A percentile compares a stretch with the other conserved stretches of the same genome.
Evolutionary conservation across 2,888 invertebrate genomes (phyloP).

Genomic region (Ochropleura plecta): DNA sequence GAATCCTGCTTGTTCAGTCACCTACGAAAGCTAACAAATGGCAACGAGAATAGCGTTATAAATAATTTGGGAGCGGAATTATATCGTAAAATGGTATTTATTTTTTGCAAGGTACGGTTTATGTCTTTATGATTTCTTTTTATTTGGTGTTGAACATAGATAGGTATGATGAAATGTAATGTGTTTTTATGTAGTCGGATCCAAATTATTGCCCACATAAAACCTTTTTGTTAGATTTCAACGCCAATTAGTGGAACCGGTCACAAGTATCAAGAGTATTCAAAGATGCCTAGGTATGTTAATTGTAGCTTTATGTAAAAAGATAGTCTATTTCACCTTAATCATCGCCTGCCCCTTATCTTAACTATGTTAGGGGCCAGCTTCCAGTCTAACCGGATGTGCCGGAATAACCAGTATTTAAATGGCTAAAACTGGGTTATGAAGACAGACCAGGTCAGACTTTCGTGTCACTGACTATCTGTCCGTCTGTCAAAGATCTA

Average conservation of each 20-base stretch:
- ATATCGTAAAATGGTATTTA: conserved; percentile 8
- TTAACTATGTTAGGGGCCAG: too few species aligned
- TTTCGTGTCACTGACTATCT: too few species aligned
- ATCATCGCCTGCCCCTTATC: neutral
- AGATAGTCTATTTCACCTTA: neutral
- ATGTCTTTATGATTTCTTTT: neutral
- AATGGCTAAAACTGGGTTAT: too few species aligned
- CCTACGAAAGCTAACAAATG: conserved; percentile 42
- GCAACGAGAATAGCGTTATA: conserved; percentile 30
- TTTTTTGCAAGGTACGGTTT: neutral
- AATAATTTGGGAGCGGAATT: conserved; percentile 36
- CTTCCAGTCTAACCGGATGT: too few species aligned
- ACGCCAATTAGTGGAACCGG: neutral
- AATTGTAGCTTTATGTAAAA: neutral
- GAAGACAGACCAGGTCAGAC: too few species aligned
- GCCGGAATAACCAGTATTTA: too few species aligned
- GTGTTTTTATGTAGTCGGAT: neutral
- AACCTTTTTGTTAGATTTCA: neutral
- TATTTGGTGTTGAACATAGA: neutral
- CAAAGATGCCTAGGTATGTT: too few species aligned
- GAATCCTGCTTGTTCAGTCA: conserved; percentile 47
- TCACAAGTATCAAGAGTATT: too few species aligned
- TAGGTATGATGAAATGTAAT: neutral
- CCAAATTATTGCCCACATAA: neutral
- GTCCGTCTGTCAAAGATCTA: too few species aligned